phyloP scores from a whole-genome alignment of 2,113 vertebrate genomes.

The Myotis lucifugus region DNA sequence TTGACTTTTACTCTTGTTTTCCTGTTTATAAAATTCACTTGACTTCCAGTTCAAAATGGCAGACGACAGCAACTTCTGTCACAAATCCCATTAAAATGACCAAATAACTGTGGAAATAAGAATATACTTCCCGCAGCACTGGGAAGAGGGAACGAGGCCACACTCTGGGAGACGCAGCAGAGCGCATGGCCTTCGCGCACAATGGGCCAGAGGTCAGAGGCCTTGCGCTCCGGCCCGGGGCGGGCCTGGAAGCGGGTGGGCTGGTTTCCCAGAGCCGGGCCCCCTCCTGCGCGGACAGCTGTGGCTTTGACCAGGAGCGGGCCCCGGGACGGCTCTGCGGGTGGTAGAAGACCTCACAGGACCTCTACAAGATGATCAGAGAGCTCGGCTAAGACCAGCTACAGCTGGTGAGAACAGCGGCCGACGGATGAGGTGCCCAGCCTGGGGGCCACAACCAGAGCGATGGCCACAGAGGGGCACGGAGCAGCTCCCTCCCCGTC shows the following conservation, averaged over 20 bases:
- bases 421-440: not conserved
- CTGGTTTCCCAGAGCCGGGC: not conserved
- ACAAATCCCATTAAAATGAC: not conserved
- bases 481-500: not conserved
- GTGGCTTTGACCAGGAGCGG: not conserved
- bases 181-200: rapidly evolving
- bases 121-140: not conserved
- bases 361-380: too few species aligned
- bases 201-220: rapidly evolving
- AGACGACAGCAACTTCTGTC: not conserved
- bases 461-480: not conserved
- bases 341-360: not conserved
- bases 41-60: not conserved
- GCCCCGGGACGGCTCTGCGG: not conserved
- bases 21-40: not conserved
- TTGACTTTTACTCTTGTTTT: not conserved
- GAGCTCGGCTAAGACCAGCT: not conserved
- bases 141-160: rapidly evolving
- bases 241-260: rapidly evolving
- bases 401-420: not conserved
- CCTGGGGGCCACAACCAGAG: not conserved
- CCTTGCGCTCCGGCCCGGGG: not conserved
- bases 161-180: not conserved
- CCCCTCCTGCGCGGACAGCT: rapidly evolving
- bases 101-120: not conserved